Evolutionary conservation across 2,113 vertebrate species (phyloP).

Genomic region (Tautogolabrus adspersus): DNA sequence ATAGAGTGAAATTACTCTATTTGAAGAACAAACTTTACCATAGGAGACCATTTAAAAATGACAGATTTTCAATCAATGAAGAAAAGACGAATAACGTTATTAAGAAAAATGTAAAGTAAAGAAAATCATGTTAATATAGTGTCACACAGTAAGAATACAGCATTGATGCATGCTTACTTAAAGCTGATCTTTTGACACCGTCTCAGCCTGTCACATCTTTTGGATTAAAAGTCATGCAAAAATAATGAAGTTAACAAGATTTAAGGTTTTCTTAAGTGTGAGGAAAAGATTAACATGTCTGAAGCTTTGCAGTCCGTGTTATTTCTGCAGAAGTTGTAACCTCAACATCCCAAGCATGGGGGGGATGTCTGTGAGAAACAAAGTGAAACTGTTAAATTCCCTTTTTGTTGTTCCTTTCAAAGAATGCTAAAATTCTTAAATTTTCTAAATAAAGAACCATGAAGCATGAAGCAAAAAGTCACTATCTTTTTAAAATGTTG

Average conservation of each 20-base stretch:
- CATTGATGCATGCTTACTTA: background rate
- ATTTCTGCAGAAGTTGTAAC: too few species aligned
- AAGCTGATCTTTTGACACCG: constrained; percentile 20
- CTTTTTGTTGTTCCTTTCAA: too few species aligned
- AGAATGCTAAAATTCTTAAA: too few species aligned
- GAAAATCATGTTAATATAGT: background rate
- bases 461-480: too few species aligned
- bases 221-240: constrained; percentile 65
- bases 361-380: too few species aligned
- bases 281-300: constrained; percentile 51
- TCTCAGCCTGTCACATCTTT: constrained; percentile 17
- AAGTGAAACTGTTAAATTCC: too few species aligned
- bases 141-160: background rate
- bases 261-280: constrained; percentile 15
- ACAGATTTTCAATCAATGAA: background rate
- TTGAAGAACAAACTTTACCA: background rate
- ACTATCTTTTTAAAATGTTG: too few species aligned
- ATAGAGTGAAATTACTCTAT: background rate
- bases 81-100: background rate
- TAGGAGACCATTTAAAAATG: too few species aligned
- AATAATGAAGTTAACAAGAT: constrained; percentile 1
- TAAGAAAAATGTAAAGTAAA: background rate
- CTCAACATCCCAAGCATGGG: too few species aligned
- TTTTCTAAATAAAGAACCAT: too few species aligned
- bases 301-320: background rate